phyloP scores from a whole-genome alignment of 1,140 invertebrate species.

The Microplitis mediator region DNA sequence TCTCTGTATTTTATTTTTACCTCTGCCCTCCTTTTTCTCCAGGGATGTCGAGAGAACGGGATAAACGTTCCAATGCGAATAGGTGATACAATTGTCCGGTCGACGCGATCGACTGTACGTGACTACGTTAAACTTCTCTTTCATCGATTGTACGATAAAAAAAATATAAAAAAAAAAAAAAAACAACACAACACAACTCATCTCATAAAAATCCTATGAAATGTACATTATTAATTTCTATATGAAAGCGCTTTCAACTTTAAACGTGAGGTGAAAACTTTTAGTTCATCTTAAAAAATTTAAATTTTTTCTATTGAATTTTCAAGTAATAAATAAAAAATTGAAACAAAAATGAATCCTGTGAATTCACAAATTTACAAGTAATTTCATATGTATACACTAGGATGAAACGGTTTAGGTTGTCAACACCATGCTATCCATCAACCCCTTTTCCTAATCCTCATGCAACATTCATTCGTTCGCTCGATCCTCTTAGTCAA shows the following conservation, averaged over 20 bases:
- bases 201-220: neutral
- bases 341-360: too few species aligned
- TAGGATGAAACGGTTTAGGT: too few species aligned
- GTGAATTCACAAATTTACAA: too few species aligned
- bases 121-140: conserved; percentile 1
- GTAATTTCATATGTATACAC: too few species aligned
- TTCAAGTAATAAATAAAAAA: too few species aligned
- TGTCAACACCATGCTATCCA: neutral
- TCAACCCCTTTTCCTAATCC: neutral
- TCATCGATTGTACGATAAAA: neutral
- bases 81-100: conserved; percentile 21
- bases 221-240: neutral
- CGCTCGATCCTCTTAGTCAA: conserved; percentile 42
- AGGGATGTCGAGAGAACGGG: neutral
- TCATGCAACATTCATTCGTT: conserved; percentile 43
- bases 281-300: too few species aligned
- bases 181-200: neutral
- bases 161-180: neutral
- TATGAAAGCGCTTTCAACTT: neutral
- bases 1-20: neutral
- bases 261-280: neutral
- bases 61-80: conserved; percentile 5
- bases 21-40: neutral
- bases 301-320: too few species aligned
- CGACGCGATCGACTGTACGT: conserved; percentile 18